phyloP scores from a whole-genome alignment of 2,888 invertebrate species.

The Agriotes lineatus region DNA sequence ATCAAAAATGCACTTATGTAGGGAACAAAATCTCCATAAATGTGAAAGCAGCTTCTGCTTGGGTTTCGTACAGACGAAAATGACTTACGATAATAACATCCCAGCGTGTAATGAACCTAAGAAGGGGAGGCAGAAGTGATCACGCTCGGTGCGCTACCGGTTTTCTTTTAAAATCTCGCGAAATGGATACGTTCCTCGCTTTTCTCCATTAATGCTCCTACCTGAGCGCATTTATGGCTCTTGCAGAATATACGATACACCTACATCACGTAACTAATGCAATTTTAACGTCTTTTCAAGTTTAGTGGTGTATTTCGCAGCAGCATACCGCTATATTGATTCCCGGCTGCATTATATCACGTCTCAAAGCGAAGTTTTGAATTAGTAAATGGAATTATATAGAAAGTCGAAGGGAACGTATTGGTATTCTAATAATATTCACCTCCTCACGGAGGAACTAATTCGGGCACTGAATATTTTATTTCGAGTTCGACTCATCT shows the following conservation, averaged over 20 bases:
- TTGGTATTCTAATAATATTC: too few relatives aligned
- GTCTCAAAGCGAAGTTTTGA: neutral
- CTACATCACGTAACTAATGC: conserved; percentile 32
- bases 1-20: too few relatives aligned
- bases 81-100: too few relatives aligned
- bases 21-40: too few relatives aligned
- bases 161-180: conserved; percentile 7
- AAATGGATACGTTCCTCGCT: conserved; percentile 15
- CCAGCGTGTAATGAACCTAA: too few relatives aligned
- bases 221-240: conserved; percentile 17
- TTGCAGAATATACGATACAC: conserved; percentile 17
- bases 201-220: conserved; percentile 22
- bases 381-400: neutral
- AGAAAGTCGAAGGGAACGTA: neutral
- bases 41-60: too few relatives aligned
- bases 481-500: too few relatives aligned
- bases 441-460: too few relatives aligned
- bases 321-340: neutral
- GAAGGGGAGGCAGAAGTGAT: too few relatives aligned
- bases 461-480: too few relatives aligned
- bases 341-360: neutral
- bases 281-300: conserved; percentile 32
- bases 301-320: conserved; percentile 8
- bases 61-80: too few relatives aligned
- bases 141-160: neutral